Base-by-base conservation (phyloP, 23 tunicate genomes). In the Phallusia fumigata region DNA sequence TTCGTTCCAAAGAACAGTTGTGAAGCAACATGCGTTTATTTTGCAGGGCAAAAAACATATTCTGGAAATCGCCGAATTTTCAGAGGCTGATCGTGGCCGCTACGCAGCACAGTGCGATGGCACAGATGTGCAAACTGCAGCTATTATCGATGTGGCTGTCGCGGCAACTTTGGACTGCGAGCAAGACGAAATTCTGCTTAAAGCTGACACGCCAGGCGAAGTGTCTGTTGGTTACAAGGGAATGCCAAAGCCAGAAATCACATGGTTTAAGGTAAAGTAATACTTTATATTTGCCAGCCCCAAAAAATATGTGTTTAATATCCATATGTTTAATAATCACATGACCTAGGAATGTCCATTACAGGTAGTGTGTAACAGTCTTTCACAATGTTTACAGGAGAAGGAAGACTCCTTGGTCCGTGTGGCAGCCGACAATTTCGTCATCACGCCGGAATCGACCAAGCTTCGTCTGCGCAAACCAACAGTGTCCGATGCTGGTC, bases 161-260 rank as follows among this genome's bases (percentile, higher is more conserved):
- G 73, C 90, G 22, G 87, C 98, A 28, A 77, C 33, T 2, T 35
- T 94, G 19, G 88, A 78, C 31, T 64, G 89, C 50, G 79, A 50
- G 0, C 53, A 83, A 0, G 85, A 94, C 58, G 84, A 94, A 13
- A 51, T 94, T 45, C 65, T 72, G 10, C 12, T 69, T 15, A 89
- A 86, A 74, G 89, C 95, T 33, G 83, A 84, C 36, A 83, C 30
- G n/a, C 36, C 51, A 6, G 72, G 53, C 44, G 91, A 83, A 75
- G 81, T 94, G 13, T 26, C 65, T 58, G 98, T 74, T 34, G 36
- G 72, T 21, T 78, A 80, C 28, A 83, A 64, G 44, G 98, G 90
- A 64, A 89, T 89, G 82, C 98, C 98, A 28, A 84, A 86, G 58
- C 98, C 98, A 32, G 78, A 64, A 65, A 58, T 94, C 45, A 40